A percentile compares a stretch with the other conserved stretches of the same genome.
These are phyloP conservation scores for Parnassius apollo DNA, from an alignment of 2,888 invertebrate species.

Conservation along the genomic window DNA sequence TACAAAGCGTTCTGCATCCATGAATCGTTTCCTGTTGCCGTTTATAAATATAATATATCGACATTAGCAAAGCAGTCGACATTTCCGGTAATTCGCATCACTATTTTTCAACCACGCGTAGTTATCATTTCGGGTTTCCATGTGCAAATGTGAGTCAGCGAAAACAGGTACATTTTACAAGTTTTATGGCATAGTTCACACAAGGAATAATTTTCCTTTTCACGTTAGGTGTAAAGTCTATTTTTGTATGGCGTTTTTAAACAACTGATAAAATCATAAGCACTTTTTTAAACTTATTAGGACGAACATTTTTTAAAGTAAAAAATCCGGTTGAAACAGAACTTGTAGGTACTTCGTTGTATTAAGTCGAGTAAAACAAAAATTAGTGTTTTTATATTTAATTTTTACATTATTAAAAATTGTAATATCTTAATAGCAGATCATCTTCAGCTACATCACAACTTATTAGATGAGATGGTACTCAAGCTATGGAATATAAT, in stretches of 20 bases:
- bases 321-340: background rate
- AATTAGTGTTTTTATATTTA: no score
- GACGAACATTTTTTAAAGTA: constrained; percentile 2
- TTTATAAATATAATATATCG: constrained; percentile 13
- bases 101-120: constrained; percentile 41
- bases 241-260: constrained; percentile 8
- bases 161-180: constrained; percentile 33
- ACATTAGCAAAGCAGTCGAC: constrained; percentile 24
- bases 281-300: constrained; percentile 6
- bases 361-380: background rate
- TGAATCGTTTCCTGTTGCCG: constrained; percentile 4
- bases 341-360: background rate
- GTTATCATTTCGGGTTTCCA: constrained; percentile 57
- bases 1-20: constrained; percentile 4
- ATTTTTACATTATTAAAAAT: no score
- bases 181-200: constrained; percentile 16
- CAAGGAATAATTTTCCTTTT: constrained; percentile 11
- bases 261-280: constrained; percentile 14
- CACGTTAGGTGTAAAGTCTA: background rate
- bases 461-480: no score
- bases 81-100: constrained; percentile 35
- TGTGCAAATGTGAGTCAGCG: constrained; percentile 41
- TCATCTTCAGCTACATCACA: no score
- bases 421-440: no score
- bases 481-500: no score